phyloP scores from a whole-genome alignment of 35 echinoderm and acorn worm species.

The Lytechinus variegatus region DNA sequence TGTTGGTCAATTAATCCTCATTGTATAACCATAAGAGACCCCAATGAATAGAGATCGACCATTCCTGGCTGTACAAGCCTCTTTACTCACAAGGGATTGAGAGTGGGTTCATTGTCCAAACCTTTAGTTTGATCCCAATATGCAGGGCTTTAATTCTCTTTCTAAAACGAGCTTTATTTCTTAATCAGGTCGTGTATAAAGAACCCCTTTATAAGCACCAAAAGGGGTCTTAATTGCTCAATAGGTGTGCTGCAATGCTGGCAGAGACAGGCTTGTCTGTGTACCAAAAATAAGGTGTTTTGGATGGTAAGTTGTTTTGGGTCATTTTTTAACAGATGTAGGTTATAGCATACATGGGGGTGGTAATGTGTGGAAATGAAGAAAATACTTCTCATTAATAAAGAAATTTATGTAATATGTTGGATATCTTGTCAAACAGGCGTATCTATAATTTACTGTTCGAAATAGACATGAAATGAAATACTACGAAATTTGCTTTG shows the following conservation, averaged over 20 bases:
- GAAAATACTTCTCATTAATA: too few species aligned
- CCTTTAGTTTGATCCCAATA: neutral
- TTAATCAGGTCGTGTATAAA: neutral
- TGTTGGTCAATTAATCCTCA: conserved; percentile 4
- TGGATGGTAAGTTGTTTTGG: too few species aligned
- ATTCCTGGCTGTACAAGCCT: neutral
- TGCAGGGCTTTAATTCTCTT: neutral
- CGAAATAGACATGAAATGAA: too few species aligned
- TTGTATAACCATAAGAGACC: neutral
- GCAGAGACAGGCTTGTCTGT: too few species aligned
- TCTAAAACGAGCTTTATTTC: neutral
- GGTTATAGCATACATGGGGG: too few species aligned
- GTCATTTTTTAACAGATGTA: too few species aligned
- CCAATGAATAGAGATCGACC: neutral
- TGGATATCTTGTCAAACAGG: too few species aligned
- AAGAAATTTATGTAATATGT: too few species aligned
- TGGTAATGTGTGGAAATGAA: too few species aligned
- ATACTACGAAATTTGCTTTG: too few species aligned
- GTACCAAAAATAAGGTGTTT: too few species aligned
- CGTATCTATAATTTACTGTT: too few species aligned
- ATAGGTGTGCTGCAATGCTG: neutral
- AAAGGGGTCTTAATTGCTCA: neutral
- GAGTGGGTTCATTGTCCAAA: neutral
- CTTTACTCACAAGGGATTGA: neutral
- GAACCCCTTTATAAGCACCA: neutral